Conservation (phyloP, 2,888 invertebrate species). For the Heliconius ismenius region DNA sequence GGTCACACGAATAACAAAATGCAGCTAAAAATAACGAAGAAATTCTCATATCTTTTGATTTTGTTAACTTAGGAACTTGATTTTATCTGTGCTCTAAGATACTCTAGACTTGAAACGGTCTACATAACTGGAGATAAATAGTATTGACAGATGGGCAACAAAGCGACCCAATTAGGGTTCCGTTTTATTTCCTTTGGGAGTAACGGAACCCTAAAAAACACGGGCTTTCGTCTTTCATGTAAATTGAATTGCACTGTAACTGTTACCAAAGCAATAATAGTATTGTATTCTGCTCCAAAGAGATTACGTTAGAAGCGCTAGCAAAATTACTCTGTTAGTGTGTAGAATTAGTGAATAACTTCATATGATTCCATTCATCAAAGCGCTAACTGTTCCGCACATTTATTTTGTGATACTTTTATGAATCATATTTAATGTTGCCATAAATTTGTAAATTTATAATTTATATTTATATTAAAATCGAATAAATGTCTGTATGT, state of each 20-base stretch:
- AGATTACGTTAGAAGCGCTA: slow-evolving; percentile 12
- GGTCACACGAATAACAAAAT: no score
- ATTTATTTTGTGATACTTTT: neutral
- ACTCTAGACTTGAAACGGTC: no score
- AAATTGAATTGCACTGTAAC: slow-evolving; percentile 12
- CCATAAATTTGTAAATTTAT: neutral
- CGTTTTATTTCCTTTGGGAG: neutral
- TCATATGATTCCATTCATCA: slow-evolving; percentile 6
- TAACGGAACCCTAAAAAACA: neutral
- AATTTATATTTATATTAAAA: no score
- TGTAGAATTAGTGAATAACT: neutral
- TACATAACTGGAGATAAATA: no score
- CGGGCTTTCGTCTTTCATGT: neutral
- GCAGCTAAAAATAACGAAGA: no score
- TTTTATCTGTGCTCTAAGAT: no score
- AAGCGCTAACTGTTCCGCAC: neutral
- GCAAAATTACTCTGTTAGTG: slow-evolving; percentile 4
- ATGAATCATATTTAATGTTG: neutral
- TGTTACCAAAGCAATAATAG: slow-evolving; percentile 15
- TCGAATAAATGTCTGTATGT: no score
- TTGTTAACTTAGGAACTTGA: no score
- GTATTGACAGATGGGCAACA: no score
- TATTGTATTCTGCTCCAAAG: slow-evolving; percentile 14
- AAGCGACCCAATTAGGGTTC: no score
- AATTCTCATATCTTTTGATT: no score